phyloP scores from a whole-genome alignment of 2,113 vertebrate genomes.

The Oryzias melastigma region DNA sequence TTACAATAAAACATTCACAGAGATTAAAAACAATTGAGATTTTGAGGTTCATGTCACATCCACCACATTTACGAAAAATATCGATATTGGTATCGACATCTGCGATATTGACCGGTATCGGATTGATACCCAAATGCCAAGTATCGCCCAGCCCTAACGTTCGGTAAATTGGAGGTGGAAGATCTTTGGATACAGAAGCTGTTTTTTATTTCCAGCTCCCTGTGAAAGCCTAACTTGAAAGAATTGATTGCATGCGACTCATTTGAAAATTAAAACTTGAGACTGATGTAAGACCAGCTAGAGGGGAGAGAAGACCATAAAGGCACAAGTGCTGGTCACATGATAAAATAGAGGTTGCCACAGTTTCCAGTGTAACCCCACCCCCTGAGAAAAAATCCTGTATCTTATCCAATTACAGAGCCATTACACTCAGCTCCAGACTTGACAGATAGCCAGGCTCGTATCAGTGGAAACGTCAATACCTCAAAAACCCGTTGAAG shows the following conservation, averaged over 20 bases:
- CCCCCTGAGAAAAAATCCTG: conserved; percentile 54
- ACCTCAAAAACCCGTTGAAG: conserved; percentile 64
- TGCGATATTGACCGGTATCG: too few relatives aligned
- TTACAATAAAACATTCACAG: too few relatives aligned
- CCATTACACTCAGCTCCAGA: conserved; percentile 63
- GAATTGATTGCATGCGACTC: too few relatives aligned
- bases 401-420: conserved; percentile 76
- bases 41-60: too few relatives aligned
- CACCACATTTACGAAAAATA: too few relatives aligned
- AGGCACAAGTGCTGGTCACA: conserved; percentile 38
- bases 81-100: too few relatives aligned
- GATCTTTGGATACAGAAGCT: conserved; percentile 12
- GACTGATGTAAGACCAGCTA: not conserved
- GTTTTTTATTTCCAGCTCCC: not conserved
- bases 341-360: conserved; percentile 54
- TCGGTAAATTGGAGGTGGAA: conserved; percentile 4
- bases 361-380: conserved; percentile 25
- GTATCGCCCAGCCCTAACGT: too few relatives aligned
- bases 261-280: not conserved
- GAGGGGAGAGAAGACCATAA: conserved; percentile 9
- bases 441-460: conserved; percentile 67
- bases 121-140: too few relatives aligned
- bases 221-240: too few relatives aligned
- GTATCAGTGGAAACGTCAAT: conserved; percentile 71
- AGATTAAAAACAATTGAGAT: too few relatives aligned